A percentile compares a stretch with the other conserved stretches of the same genome.
Conservation (phyloP, 53 echinoderm and acorn worm genomes). For the Mesocentrotus franciscanus region DNA sequence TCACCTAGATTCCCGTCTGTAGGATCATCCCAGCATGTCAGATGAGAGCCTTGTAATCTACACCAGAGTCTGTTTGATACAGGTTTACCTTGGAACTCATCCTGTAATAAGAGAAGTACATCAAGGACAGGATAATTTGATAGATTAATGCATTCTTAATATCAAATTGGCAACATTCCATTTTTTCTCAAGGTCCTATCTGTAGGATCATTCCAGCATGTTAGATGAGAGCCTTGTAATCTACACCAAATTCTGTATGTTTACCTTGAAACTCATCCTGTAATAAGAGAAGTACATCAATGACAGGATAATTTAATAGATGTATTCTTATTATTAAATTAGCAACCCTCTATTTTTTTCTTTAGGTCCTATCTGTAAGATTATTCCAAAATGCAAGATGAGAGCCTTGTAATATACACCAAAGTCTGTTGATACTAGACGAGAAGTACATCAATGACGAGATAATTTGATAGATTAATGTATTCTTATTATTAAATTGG, state of each 20-base stretch:
- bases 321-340: too few relatives aligned
- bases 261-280: slow-evolving; percentile 70
- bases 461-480: too few relatives aligned
- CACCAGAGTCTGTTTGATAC: slow-evolving; percentile 84
- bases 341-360: too few relatives aligned
- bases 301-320: too few relatives aligned
- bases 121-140: too few relatives aligned
- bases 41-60: slow-evolving; percentile 73
- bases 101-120: too few relatives aligned
- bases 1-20: slow-evolving; percentile 66
- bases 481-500: too few relatives aligned
- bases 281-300: neutral
- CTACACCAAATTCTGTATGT: slow-evolving; percentile 78
- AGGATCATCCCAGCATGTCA: slow-evolving; percentile 82
- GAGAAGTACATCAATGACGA: too few relatives aligned
- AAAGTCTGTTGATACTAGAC: slow-evolving; percentile 73
- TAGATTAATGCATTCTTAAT: too few relatives aligned
- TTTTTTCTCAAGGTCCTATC: too few relatives aligned
- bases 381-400: slow-evolving; percentile 79
- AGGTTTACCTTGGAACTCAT: slow-evolving; percentile 62
- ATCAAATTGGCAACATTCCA: too few relatives aligned
- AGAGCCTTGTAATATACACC: slow-evolving; percentile 81
- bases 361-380: slow-evolving; percentile 77
- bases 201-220: too few relatives aligned
- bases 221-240: slow-evolving; percentile 71